These are phyloP conservation scores for Marronus borbonicus DNA, from an alignment of 2,888 invertebrate species.

Conservation along the genomic window DNA sequence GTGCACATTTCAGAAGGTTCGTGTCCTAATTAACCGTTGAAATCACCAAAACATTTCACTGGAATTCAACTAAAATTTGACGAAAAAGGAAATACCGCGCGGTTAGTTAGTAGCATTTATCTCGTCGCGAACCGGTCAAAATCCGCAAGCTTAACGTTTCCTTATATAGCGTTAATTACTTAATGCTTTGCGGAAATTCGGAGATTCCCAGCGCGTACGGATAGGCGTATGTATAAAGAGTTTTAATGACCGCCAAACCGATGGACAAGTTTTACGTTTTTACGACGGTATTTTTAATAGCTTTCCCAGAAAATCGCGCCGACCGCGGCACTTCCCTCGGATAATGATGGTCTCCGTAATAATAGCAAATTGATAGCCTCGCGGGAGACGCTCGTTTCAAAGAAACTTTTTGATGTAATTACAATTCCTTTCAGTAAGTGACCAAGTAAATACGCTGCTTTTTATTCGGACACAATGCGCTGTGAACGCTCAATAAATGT, in stretches of 20 bases:
- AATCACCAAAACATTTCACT: conserved; percentile 39
- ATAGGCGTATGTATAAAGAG: neutral
- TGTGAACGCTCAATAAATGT: conserved; percentile 38
- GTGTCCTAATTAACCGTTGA: conserved; percentile 14
- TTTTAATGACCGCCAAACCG: conserved; percentile 28
- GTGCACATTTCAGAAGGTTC: conserved; percentile 11
- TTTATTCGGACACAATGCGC: conserved; percentile 31
- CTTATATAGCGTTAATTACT: conserved; percentile 33
- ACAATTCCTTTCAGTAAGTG: conserved; percentile 36
- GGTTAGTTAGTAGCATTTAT: neutral
- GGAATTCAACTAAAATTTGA: conserved; percentile 10
- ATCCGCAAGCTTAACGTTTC: conserved; percentile 15
- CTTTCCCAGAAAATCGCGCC: conserved; percentile 40
- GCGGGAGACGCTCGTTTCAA: conserved; percentile 34
- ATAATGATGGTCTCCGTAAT: conserved; percentile 38
- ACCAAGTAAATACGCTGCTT: conserved; percentile 32
- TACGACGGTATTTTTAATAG: conserved; percentile 40
- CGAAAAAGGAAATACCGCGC: neutral
- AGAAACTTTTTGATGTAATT: conserved; percentile 40
- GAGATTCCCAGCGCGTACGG: neutral
- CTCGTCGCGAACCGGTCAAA: conserved; percentile 3
- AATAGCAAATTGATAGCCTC: conserved; percentile 42
- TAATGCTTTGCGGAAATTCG: conserved; percentile 24
- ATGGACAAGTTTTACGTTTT: conserved; percentile 21
- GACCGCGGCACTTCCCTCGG: neutral